These are phyloP conservation scores for Falco rusticolus DNA, from an alignment of 2,797 vertebrate genomes.

Conservation along the genomic window DNA sequence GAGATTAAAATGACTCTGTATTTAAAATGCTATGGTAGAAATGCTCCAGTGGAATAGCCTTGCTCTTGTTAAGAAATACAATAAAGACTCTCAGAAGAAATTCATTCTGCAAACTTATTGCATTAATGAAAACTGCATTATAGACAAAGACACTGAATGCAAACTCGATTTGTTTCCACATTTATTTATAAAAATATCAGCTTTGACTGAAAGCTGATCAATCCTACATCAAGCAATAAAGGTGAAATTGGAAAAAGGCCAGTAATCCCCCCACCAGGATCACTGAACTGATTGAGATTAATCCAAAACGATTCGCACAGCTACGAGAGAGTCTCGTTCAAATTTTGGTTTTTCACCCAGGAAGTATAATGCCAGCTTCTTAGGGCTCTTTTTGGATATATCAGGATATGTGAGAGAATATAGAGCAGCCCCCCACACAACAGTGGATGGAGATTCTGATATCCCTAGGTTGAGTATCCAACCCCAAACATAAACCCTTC, in stretches of 20 bases:
- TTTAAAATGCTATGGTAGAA: neutral
- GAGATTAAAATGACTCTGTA: neutral
- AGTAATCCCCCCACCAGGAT: neutral
- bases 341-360: neutral
- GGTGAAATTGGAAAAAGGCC: neutral
- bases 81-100: constrained; percentile 18
- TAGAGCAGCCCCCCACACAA: neutral
- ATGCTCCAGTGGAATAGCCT: neutral
- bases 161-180: constrained; percentile 38
- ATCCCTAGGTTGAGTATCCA: neutral
- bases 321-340: neutral
- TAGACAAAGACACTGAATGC: constrained; percentile 29
- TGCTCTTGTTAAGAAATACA: constrained; percentile 36
- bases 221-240: constrained; percentile 1
- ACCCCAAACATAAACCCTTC: neutral
- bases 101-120: constrained; percentile 15
- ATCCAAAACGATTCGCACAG: neutral
- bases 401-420: neutral
- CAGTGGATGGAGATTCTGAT: neutral
- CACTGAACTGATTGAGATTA: neutral
- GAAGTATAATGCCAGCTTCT: neutral
- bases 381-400: rapidly evolving
- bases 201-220: constrained; percentile 31
- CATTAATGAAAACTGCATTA: constrained; percentile 69
- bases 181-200: neutral